Evolutionary conservation across 2,113 vertebrate species (phyloP), one percentile per base, ranked within the genome.

Genomic region (Excalfactoria chinensis): DNA sequence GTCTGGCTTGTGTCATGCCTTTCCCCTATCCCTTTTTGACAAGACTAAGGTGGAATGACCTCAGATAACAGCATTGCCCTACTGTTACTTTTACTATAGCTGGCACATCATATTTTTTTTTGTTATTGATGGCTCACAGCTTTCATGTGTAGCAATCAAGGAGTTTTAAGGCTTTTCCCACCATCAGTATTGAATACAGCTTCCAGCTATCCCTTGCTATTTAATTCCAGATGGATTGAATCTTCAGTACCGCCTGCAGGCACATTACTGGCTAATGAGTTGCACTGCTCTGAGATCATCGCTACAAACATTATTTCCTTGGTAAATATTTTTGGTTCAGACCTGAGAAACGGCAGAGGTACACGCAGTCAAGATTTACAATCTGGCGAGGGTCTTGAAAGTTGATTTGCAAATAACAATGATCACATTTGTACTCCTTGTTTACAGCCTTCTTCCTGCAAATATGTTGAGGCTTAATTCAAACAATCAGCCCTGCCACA

Each of bases 81-180:
- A 72, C 69, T 86, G 75, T 81, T 93, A 86, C 85, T 93, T 94
- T 84, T 95, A 76, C 79, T 94, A 74, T 64, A 86, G 92, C 44
- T 95, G 95, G 95, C 95, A 96, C 95, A 77, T 93, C 75, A 64
- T 96, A 91, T 93, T 96, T 95, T 96, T 96, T 53, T 94, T 95
- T 94, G 87, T 91, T 95, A 96, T 95, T 95, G 95, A 95, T 95
- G 85, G 90, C 91, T 96, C 95, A 91, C 95, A 94, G 95, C 92
- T 96, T 95, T 96, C 92, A 95, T 96, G 93, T 95, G 95, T 90
- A 93, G 93, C 79, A 96, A 86, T 94, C 93, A 95, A 95, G 95
- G 88, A 95, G 88, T 95, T 96, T 95, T 96, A 96, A 95, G 92
- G 90, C 83, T 95, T 96, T 96, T 95, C 95, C 90, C 95, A 95